These are phyloP conservation scores for Hippoglossus hippoglossus DNA, from an alignment of 2,797 vertebrate genomes.

Conservation along the genomic window DNA sequence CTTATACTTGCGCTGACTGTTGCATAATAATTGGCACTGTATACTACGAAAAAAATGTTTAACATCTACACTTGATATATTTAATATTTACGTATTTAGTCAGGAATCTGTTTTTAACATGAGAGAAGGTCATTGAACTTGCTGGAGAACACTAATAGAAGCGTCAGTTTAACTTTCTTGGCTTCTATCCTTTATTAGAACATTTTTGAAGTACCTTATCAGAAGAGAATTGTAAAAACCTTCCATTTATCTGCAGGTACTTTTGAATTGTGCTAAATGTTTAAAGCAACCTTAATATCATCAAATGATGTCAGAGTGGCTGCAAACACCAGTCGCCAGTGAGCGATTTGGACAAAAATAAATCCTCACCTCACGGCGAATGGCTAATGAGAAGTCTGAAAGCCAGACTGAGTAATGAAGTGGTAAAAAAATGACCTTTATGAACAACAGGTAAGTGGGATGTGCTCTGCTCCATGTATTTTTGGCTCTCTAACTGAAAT, in stretches of 20 bases:
- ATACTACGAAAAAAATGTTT: no score
- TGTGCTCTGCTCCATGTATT: slow-evolving; percentile 1
- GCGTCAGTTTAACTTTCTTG: not conserved
- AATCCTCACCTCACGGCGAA: slow-evolving; percentile 4
- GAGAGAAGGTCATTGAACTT: not conserved
- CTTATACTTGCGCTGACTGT: not conserved
- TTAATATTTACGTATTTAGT: not conserved
- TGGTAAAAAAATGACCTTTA: slow-evolving; percentile 18
- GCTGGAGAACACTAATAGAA: not conserved
- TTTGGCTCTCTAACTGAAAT: slow-evolving; percentile 22
- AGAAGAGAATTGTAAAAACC: not conserved
- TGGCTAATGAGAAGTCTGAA: not conserved
- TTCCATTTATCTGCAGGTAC: not conserved
- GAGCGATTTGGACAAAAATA: not conserved
- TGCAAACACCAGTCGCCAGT: not conserved
- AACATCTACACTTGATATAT: not conserved
- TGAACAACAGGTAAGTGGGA: slow-evolving; percentile 17
- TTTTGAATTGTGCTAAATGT: not conserved
- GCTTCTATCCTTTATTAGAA: not conserved
- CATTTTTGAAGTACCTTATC: not conserved
- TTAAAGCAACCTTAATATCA: not conserved
- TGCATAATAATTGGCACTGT: not conserved
- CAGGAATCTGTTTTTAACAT: not conserved
- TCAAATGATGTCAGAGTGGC: not conserved
- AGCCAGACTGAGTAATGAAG: slow-evolving; percentile 25